Evolutionary conservation across 1,140 invertebrate species (phyloP), one percentile per base, ranked within the genome.

Genomic region (Scaptomyza hsui): DNA sequence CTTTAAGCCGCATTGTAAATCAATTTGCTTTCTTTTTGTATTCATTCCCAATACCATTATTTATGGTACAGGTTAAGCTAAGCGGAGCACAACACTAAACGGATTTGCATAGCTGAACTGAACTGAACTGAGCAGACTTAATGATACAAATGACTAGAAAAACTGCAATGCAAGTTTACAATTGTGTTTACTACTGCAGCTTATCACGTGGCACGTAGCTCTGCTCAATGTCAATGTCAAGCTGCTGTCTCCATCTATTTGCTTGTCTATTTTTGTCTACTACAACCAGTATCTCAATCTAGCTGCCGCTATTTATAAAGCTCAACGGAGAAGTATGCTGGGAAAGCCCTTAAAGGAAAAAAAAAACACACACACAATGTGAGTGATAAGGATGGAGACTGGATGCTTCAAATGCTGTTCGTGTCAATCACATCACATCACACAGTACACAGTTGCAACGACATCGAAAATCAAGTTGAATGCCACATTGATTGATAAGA

Each of bases 341-440:
- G 68, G 49, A 75, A 75, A 72, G 49, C 72, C 48, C 41, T 55
- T 21, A 16, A 37, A 6, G 21, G n/a, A 16, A n/a, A 42, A 21
- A 48, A 3, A 1, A 21, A 1, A 21, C 4, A 21, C 1, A n/a
- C 1, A 21, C 19, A 21, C 24, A 26, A 18, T 55, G 49, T 15
- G 5, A 19, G 19, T 64, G 61, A 68, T 68, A 60, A 59, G n/a
- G 37, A 47, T 19, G 6, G 1, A 7, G 16, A 39, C 7, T 47
- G 37, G 4, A 16, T 39, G 16, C 56, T 45, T 60, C 75, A 61
- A 59, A 65, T 75, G 80, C 29, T 64, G 32, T 29, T 26, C 19
- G 60, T 73, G 72, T 70, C 80, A 85, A 86, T 86, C 80, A 80
- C 67, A 60, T 63, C 79, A n/a, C n/a, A n/a, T n/a, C n/a, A n/a